A percentile compares a stretch with the other conserved stretches of the same genome.
Conservation (phyloP, 2,888 invertebrate species). For the Parelbella ahira region DNA sequence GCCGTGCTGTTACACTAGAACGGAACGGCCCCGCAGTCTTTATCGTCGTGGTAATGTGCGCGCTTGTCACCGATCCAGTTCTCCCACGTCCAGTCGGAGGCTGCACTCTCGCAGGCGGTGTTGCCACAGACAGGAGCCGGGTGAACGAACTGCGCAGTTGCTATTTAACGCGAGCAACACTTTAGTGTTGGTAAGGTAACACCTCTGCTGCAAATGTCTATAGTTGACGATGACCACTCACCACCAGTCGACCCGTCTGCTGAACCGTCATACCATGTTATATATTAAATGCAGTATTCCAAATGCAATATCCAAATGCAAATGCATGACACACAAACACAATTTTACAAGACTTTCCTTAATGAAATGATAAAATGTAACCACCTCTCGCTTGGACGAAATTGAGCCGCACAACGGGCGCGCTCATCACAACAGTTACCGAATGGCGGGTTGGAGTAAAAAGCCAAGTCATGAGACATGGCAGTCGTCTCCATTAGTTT, state of each 20-base stretch:
- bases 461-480: conserved; percentile 22
- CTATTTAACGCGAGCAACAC: too few relatives aligned
- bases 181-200: too few relatives aligned
- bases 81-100: conserved; percentile 61
- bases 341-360: conserved; percentile 16
- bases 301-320: conserved; percentile 34
- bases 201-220: too few relatives aligned
- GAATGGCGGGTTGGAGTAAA: conserved; percentile 11
- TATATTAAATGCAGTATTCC: conserved; percentile 37
- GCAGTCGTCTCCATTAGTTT: conserved; percentile 23
- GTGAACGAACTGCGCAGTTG: conserved; percentile 60
- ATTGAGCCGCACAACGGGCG: too few relatives aligned
- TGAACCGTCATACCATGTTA: too few relatives aligned
- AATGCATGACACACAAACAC: conserved; percentile 4
- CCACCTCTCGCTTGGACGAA: too few relatives aligned
- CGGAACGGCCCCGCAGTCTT: conserved; percentile 31
- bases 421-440: conserved; percentile 6
- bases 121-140: conserved; percentile 42
- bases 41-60: conserved; percentile 42
- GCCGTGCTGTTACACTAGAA: conserved; percentile 48
- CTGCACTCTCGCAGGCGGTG: conserved; percentile 43
- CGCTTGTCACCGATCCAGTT: conserved; percentile 63
- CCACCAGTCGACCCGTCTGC: too few relatives aligned
- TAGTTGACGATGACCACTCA: too few relatives aligned
- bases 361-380: conserved; percentile 10